These are phyloP conservation scores for Eupristina koningsbergeri DNA, from an alignment of 1,140 invertebrate genomes.

Conservation along the genomic window DNA sequence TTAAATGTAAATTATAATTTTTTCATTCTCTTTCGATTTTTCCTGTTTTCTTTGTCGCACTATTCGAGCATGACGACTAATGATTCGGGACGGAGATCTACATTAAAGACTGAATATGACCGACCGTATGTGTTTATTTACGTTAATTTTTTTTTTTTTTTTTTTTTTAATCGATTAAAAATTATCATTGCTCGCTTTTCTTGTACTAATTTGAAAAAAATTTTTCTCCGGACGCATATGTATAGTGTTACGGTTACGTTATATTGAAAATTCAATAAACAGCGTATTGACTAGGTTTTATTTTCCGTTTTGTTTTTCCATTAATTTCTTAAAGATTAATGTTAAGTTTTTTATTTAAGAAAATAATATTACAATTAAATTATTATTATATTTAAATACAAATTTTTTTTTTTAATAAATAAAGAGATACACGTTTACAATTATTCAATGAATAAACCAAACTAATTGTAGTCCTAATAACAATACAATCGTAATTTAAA, in stretches of 20 bases:
- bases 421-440: not conserved
- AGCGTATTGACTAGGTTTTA: not conserved
- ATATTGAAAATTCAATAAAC: not conserved
- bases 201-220: not conserved
- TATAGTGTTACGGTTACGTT: not conserved
- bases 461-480: no score
- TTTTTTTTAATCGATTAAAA: not conserved
- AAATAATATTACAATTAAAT: not conserved
- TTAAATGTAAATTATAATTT: not conserved
- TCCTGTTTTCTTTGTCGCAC: not conserved
- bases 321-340: not conserved
- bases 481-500: no score
- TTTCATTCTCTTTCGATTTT: not conserved
- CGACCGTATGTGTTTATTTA: not conserved
- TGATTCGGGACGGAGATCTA: not conserved
- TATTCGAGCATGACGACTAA: not conserved
- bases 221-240: no score
- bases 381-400: not conserved
- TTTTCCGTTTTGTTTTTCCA: not conserved
- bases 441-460: not conserved
- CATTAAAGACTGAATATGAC: slow-evolving; percentile 15
- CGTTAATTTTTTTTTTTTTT: no score
- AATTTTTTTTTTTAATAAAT: no score
- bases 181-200: not conserved
- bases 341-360: not conserved